These are phyloP conservation scores for Aphaenogaster rudis DNA, from an alignment of 1,140 invertebrate species.

Conservation along the genomic window DNA sequence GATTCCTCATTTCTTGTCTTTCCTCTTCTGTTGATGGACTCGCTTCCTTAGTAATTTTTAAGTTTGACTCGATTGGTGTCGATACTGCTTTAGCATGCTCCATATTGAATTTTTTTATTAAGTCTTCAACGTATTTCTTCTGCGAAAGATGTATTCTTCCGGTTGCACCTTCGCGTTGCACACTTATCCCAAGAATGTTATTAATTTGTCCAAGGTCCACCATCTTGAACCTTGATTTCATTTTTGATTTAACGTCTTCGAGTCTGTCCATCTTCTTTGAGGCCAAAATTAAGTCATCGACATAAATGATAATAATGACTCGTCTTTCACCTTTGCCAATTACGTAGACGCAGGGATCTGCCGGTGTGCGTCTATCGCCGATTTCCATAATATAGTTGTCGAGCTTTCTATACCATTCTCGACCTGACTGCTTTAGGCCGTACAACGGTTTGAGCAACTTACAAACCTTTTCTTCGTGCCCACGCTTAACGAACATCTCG, in stretches of 20 bases:
- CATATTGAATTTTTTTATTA: conserved; percentile 48
- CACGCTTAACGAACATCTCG: background rate
- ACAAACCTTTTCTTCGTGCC: background rate
- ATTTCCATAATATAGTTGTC: no score
- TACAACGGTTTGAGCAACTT: background rate
- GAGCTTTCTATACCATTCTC: background rate
- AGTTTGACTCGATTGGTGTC: conserved; percentile 4
- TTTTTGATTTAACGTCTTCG: background rate
- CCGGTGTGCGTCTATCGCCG: background rate
- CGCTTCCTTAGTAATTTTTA: conserved; percentile 22
- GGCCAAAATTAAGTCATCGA: conserved; percentile 23
- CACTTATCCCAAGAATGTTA: background rate
- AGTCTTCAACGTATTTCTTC: conserved; percentile 19
- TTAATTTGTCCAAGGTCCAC: background rate
- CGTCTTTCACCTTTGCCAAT: background rate
- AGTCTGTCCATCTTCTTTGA: background rate
- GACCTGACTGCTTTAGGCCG: background rate
- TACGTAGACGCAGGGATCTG: conserved; percentile 30
- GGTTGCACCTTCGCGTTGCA: background rate
- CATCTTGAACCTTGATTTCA: conserved; percentile 20
- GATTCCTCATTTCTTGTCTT: conserved; percentile 8
- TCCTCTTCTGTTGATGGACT: background rate
- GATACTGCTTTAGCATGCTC: background rate
- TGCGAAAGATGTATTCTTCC: conserved; percentile 11
- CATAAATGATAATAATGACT: background rate